Conservation (phyloP, 2,113 vertebrate species). For the Panthera leo region DNA sequence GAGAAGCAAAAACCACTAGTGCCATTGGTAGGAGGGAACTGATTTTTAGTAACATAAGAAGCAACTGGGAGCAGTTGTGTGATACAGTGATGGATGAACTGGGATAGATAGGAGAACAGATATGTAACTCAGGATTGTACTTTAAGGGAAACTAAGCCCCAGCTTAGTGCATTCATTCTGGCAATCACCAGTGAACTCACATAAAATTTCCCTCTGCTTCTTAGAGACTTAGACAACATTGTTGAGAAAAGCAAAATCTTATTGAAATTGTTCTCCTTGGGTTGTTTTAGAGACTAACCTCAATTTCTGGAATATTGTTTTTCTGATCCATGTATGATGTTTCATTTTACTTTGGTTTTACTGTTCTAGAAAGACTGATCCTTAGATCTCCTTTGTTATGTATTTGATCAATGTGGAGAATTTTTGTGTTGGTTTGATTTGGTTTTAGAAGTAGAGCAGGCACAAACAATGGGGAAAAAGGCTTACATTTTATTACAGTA, state of each 20-base stretch:
- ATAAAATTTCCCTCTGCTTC: background rate
- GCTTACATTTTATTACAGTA: background rate
- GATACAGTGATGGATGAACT: background rate
- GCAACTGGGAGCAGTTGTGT: background rate
- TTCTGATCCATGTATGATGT: background rate
- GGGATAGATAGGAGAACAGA: background rate
- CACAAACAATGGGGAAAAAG: background rate
- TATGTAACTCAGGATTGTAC: background rate
- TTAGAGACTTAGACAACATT: background rate
- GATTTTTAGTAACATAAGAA: constrained; percentile 25
- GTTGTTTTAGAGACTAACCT: constrained; percentile 14
- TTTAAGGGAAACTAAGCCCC: background rate
- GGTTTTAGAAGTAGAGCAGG: constrained; percentile 25
- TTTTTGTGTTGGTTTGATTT: constrained; percentile 18
- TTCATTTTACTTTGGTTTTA: constrained; percentile 49
- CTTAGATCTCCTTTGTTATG: background rate
- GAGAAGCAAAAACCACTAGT: background rate
- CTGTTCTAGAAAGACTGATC: background rate
- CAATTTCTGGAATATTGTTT: background rate
- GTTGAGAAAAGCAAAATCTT: background rate
- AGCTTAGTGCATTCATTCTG: background rate
- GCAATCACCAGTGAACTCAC: background rate
- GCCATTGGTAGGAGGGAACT: background rate
- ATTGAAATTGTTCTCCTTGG: background rate
- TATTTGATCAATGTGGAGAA: background rate